phyloP scores from a whole-genome alignment of 92 coral and sea anemone species.

The Porites cylindrica region DNA sequence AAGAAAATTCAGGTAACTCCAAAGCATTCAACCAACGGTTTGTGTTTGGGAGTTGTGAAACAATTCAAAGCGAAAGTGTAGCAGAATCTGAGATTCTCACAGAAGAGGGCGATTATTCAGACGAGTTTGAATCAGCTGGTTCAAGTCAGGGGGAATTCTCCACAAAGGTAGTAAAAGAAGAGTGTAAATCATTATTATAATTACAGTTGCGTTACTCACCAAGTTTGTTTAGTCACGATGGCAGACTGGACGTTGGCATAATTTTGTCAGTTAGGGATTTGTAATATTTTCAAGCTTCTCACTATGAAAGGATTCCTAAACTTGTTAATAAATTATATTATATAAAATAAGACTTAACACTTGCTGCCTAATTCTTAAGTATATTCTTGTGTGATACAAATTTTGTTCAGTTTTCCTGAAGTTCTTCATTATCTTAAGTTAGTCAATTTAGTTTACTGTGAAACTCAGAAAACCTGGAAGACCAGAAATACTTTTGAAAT shows the following conservation, averaged over 20 bases:
- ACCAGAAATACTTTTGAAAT: too few species aligned
- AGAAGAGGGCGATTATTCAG: constrained; percentile 20
- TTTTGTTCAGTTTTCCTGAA: too few species aligned
- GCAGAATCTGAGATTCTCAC: constrained; percentile 11
- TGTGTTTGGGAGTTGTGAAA: background rate
- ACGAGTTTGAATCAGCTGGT: constrained; percentile 25
- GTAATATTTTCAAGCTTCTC: background rate
- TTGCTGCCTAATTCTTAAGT: too few species aligned
- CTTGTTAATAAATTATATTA: background rate
- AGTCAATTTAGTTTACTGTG: too few species aligned
- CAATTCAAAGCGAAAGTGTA: background rate
- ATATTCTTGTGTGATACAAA: too few species aligned
- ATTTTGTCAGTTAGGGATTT: background rate
- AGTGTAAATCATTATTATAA: too few species aligned
- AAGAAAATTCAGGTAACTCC: background rate
- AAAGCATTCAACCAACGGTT: background rate
- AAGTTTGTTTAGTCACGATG: too few species aligned
- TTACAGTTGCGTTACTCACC: too few species aligned
- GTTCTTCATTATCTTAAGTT: too few species aligned
- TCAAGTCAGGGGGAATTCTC: background rate
- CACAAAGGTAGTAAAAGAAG: background rate
- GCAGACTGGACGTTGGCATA: too few species aligned
- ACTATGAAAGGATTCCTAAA: background rate
- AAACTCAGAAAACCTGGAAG: too few species aligned
- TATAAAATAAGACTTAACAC: too few species aligned